Base-by-base conservation (phyloP, 2,888 invertebrate genomes). In the Lasioglossum villosulum region DNA sequence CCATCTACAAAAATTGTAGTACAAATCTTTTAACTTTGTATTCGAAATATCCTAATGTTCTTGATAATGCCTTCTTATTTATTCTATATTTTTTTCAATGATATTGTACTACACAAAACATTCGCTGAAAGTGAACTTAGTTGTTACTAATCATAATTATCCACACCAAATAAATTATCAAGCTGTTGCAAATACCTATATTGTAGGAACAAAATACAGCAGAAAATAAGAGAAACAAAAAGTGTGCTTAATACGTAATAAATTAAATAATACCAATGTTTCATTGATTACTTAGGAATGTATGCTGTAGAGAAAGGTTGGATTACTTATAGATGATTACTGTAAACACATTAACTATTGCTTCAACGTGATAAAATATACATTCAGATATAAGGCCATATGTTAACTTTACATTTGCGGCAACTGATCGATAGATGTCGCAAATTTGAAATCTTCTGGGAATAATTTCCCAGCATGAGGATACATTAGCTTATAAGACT, bases 401-500 rank as follows among this genome's bases (percentile, higher is more conserved):
- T 27, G 16, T 71, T 98, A 97, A 95, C 98, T 98, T 91, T 98
- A 96, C 89, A 99, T 98, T 73, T 99, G 96, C 5, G 98, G 98
- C 95, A 98, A 96, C 89, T 99, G 98, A 90, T 99, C 99, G 90
- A 99, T 98, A 0, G 99, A 98, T 14, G 98, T 99, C 23, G 97
- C 97, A 94, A 99, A 99, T 95, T 98, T 98, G 96, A 99, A 99
- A 95, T 99, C 99, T 91, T 98, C 98, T 0, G 99, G 99, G 96
- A 99, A 99, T 1, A 99, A 96, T 93, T 98, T 97, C 2, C 96
- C 97, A 0, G 99, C 99, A 93, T 97, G 98, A 1, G 99, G 99
- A 94, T 98, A 98, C 98, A 99, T 97, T 95, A 99, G 98, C 95
- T 98, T 98, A 93, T 99, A 99, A 2, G 99, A 98, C 95, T 99